Percentiles rank a stretch among this genome's conserved stretches.
Evolutionary conservation across 2,888 invertebrate genomes (phyloP).

Genomic region (Lagria hirta): DNA sequence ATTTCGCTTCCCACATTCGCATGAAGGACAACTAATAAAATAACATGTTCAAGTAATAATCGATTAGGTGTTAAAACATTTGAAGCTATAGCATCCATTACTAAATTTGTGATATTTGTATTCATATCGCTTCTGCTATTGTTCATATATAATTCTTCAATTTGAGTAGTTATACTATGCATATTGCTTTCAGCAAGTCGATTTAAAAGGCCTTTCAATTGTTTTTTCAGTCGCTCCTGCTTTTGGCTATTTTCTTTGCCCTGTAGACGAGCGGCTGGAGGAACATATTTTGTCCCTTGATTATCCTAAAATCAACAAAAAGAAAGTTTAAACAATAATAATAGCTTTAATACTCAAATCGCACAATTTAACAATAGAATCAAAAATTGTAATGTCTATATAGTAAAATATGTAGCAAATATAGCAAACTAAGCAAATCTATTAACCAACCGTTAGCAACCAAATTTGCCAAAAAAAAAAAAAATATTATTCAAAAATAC

Average conservation of each 20-base stretch:
- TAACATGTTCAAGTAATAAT: conserved; percentile 80
- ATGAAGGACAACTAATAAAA: conserved; percentile 81
- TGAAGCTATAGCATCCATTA: conserved; percentile 69
- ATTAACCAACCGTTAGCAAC: no score
- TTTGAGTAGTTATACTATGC: conserved; percentile 74
- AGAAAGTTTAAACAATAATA: background rate
- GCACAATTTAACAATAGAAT: no score
- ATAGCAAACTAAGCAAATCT: no score
- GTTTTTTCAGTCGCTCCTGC: conserved; percentile 68
- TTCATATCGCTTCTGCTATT: conserved; percentile 85
- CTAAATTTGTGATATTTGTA: conserved; percentile 68
- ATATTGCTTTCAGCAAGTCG: conserved; percentile 86
- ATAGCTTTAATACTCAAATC: no score
- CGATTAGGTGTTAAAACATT: conserved; percentile 68
- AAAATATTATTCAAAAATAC: background rate
- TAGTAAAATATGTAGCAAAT: no score
- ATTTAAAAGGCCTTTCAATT: conserved; percentile 86
- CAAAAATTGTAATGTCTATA: no score
- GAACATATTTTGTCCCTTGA: conserved; percentile 67
- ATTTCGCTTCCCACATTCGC: conserved; percentile 91
- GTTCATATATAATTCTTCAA: conserved; percentile 77
- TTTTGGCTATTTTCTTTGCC: conserved; percentile 59
- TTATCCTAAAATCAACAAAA: conserved; percentile 1
- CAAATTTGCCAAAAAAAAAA: conserved; percentile 1
- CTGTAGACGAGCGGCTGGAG: conserved; percentile 74